Base-by-base conservation (phyloP, 2,797 vertebrate genomes). In the Borostomias antarcticus region DNA sequence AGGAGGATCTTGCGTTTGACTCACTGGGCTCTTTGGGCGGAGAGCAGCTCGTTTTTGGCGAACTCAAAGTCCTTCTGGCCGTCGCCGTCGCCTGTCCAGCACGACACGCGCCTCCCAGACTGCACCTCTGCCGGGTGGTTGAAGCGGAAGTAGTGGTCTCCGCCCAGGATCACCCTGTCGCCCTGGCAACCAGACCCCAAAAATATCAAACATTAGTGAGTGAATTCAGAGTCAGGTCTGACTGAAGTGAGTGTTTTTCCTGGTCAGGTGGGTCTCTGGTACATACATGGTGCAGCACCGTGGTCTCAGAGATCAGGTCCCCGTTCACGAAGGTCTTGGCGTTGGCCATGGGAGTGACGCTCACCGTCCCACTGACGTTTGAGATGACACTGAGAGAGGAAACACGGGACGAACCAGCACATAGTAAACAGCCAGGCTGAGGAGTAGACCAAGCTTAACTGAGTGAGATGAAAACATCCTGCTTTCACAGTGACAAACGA, bases 81-180 rank as follows among this genome's bases (percentile, higher is more conserved):
- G 2, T 96, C 94, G 0, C 87, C 90, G 25, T 77, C 13, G 0
- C 2, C 66, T 9, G 86, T 87, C 80, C 90, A 93, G 76, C 87
- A 88, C 1, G 92, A 93, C 0, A 79, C 81, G 0, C 78, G 86
- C 75, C 87, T 95, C 59, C 91, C 86, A 77, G 91, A 92, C 79
- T 95, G 93, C 82, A 97, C 96, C 80, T 98, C 96, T 45, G 90
- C 77, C n/a, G 97, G 97, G 77, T 98, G 96, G 81, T 98, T 97
- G 80, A 99, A 97, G 64, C 97, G 93, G 82, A 99, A 98, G 84
- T 98, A 99, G 84, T 98, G 97, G 79, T 98, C 95, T 60, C 96
- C 97, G 29, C 97, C 97, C 0, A 99, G 94, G 85, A 99, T 93
- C 69, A 99, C 92, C 45, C 97, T 84, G 82, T 98, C 96, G 5